These are phyloP conservation scores for Aldabrachelys gigantea DNA, from an alignment of 2,113 vertebrate genomes.

Conservation along the genomic window DNA sequence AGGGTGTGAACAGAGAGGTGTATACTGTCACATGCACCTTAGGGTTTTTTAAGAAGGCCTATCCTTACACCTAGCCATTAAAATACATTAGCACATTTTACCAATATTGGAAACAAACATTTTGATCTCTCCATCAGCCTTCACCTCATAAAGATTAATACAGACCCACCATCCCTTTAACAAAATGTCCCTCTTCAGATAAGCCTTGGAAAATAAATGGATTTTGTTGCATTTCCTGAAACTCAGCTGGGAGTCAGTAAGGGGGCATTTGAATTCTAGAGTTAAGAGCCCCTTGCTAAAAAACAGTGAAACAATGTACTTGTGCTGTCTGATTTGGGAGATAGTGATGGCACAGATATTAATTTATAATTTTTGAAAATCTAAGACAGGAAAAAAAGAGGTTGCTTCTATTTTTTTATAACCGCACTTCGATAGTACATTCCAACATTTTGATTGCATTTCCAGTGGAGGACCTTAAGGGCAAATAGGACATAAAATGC, in stretches of 20 bases:
- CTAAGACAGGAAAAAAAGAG: neutral
- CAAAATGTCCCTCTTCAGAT: neutral
- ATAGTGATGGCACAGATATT: fast-evolving
- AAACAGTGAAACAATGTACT: neutral
- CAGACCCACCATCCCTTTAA: neutral
- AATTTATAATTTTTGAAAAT: neutral
- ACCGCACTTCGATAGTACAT: neutral
- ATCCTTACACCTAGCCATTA: conserved; percentile 28
- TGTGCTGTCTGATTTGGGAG: neutral
- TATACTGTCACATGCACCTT: neutral
- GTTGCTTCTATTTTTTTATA: neutral
- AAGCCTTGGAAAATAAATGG: neutral
- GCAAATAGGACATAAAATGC: neutral
- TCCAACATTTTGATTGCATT: neutral
- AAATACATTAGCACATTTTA: conserved; percentile 26
- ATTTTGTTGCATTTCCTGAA: neutral
- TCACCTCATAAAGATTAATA: conserved; percentile 49
- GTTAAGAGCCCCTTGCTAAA: neutral
- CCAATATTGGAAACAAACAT: neutral
- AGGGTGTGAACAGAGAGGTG: too few relatives aligned
- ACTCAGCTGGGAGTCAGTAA: neutral
- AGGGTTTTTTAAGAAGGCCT: neutral
- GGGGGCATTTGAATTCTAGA: neutral
- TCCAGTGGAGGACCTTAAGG: neutral
- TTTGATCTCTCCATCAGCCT: conserved; percentile 15